Percentiles rank a stretch among this genome's conserved stretches.
Evolutionary conservation across 2,113 vertebrate species (phyloP).

Genomic region (Lanius ludovicianus): DNA sequence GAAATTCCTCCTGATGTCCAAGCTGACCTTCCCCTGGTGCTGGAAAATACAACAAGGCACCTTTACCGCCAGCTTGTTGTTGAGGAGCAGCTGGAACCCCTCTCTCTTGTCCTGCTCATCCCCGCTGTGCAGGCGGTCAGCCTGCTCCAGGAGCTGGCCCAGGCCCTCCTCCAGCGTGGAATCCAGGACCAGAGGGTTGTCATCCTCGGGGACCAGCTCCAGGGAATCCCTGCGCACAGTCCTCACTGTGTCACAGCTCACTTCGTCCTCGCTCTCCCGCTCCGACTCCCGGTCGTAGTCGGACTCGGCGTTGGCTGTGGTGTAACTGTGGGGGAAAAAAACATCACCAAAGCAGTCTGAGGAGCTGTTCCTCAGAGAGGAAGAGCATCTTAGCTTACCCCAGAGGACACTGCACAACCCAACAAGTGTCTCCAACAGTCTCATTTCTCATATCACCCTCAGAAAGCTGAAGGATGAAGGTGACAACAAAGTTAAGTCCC

Average conservation of each 20-base stretch:
- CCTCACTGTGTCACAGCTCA: slow-evolving; percentile 86
- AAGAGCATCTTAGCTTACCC: background rate
- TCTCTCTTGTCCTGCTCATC: slow-evolving; percentile 76
- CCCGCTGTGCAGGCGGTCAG: slow-evolving; percentile 82
- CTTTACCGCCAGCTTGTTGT: slow-evolving; percentile 84
- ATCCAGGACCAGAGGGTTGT: background rate
- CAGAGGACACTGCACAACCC: too few species aligned
- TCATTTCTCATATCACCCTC: rapidly evolving
- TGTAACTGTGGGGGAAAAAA: slow-evolving; percentile 74
- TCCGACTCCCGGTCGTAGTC: slow-evolving; percentile 89
- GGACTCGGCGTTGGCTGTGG: slow-evolving; percentile 90
- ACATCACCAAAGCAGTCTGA: background rate
- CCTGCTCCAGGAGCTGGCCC: slow-evolving; percentile 82
- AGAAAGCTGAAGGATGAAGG: background rate
- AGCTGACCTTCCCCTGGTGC: background rate
- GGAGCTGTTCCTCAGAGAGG: background rate
- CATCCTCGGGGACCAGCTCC: slow-evolving; percentile 48
- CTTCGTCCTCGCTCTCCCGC: slow-evolving; percentile 79
- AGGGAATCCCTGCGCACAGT: slow-evolving; percentile 77
- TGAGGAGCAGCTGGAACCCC: slow-evolving; percentile 85
- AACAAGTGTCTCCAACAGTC: rapidly evolving
- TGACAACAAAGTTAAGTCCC: background rate
- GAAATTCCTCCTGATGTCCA: background rate
- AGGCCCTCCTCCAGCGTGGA: slow-evolving; percentile 72
- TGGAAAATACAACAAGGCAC: background rate